Base-by-base conservation (phyloP, 2,113 vertebrate species). In the Catagonus wagneri region DNA sequence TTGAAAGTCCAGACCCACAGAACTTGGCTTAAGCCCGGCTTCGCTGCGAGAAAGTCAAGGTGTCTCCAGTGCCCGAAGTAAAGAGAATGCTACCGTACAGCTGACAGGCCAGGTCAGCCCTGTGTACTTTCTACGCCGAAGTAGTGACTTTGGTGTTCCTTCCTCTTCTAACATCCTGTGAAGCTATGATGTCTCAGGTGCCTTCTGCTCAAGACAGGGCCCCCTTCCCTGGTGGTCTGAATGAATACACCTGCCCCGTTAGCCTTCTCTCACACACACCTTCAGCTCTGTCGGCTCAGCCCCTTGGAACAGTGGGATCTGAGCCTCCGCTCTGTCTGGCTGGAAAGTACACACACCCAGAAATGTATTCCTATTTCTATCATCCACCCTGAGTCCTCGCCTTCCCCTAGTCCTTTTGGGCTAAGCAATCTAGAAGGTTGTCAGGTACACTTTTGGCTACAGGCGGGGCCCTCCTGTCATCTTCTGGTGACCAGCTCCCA, bases 181-280 rank as follows among this genome's bases (percentile, higher is more conserved):
- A 22, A 2, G 79, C 69, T 27, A 0, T 0, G 50, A 34, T 16
- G 80, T 32, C 75, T 56, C 7, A 0, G 4, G 6, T 20, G 34
- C 11, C 32, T 68, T 76, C 36, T 52, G 58, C 29, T 75, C 52
- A 11, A 80, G 68, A 68, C 54, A 60, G 63, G n/a, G 60, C 6
- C 23, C 16, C n/a, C 29, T 44, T 81, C 25, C n/a, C 29, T 25
- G 8, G 66, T 0, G 0, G 10, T 17, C 50, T 13, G 87, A 69
- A 61, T 23, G 22, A 58, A 22, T 5, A 20, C 3, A 14, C 13
- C 6, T n/a, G 36, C n/a, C 52, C 69, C 4, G 12, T 4, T 14
- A 52, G 69, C n/a, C 50, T 61, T 68, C 7, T 60, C 32, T 85
- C 32, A 1, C 1, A 0, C 0, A 10, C 4, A 6, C 68, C 54